Evolutionary conservation across 1,140 invertebrate genomes (phyloP), one percentile per base, ranked within the genome.

Genomic region (Drosophila leontia): DNA sequence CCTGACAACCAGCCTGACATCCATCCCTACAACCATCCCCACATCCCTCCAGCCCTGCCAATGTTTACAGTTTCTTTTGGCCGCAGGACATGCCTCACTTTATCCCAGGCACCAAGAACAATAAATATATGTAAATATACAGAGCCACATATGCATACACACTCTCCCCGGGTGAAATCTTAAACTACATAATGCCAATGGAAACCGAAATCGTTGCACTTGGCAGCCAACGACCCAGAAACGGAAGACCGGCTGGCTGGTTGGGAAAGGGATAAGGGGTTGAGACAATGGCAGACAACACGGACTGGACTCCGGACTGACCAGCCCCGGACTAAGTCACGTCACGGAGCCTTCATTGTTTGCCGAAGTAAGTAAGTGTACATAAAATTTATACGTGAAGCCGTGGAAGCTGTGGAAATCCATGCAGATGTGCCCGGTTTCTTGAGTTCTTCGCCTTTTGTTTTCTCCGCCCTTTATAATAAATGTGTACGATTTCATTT

Each of bases 281-380:
- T 78, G 64, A 75, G 84, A 88, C 84, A 87, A 84, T 75, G 77
- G 64, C 76, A 72, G 64, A 55, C 57, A 68, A 44, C 35, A 15
- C 5, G 53, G 61, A 17, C 45, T 61, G 59, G 65, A 12, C 45
- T 6, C 44, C 15, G 47, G 53, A 87, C 72, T 57, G 77, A 74
- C 82, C 82, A 67, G 53, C 35, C 32, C 59, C 12, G 62, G 80
- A 84, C 80, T 84, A 84, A 87, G 85, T 87, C 80, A 87, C 80
- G 85, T 88, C 81, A 84, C 64, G 77, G 60, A 71, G 72, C 69
- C 56, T 71, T 88, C 85, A 84, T 90, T 88, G 84, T 88, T 88
- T 88, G 84, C 84, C 78, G 81, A 84, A 82, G 84, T 88, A 88
- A 88, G 84, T 88, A 88, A 88, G 79, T 88, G 84, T 88, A 88